phyloP scores from a whole-genome alignment of 1,140 invertebrate genomes.

The Drosophila tani region DNA sequence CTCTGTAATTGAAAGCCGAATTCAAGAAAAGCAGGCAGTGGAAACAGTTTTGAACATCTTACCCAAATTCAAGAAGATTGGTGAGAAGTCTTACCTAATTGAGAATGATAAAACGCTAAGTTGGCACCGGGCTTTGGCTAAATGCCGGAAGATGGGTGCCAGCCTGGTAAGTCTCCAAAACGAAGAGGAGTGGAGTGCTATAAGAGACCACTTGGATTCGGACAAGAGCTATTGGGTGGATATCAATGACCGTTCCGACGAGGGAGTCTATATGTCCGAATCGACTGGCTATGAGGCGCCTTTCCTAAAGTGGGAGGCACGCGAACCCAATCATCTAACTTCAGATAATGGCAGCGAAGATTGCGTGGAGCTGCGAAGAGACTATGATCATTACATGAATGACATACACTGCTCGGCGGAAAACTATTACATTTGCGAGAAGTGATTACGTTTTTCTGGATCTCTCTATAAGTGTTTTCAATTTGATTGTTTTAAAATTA shows the following conservation, averaged over 20 bases:
- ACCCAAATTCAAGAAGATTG: background rate
- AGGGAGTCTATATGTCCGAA: background rate
- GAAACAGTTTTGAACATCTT: too few relatives aligned
- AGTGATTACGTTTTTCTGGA: too few relatives aligned
- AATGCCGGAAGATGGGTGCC: accelerated
- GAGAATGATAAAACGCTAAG: background rate
- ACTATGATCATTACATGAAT: constrained; percentile 7
- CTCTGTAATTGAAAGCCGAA: background rate
- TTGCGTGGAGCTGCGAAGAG: background rate
- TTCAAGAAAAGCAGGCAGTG: too few relatives aligned
- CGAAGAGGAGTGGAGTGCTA: background rate
- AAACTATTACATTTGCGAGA: background rate
- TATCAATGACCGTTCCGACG: background rate
- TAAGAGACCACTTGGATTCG: background rate
- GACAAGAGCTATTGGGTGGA: constrained; percentile 4
- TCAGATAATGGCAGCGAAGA: background rate
- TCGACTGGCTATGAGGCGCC: background rate
- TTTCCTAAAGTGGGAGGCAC: background rate
- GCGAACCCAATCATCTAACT: background rate
- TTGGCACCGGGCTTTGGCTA: background rate
- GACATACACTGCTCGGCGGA: background rate
- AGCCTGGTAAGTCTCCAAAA: background rate
- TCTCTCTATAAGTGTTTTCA: too few relatives aligned
- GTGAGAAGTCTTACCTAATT: background rate
- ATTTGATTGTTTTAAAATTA: too few relatives aligned